phyloP scores from a whole-genome alignment of 2,888 invertebrate genomes.

The Cantharis nigra region DNA sequence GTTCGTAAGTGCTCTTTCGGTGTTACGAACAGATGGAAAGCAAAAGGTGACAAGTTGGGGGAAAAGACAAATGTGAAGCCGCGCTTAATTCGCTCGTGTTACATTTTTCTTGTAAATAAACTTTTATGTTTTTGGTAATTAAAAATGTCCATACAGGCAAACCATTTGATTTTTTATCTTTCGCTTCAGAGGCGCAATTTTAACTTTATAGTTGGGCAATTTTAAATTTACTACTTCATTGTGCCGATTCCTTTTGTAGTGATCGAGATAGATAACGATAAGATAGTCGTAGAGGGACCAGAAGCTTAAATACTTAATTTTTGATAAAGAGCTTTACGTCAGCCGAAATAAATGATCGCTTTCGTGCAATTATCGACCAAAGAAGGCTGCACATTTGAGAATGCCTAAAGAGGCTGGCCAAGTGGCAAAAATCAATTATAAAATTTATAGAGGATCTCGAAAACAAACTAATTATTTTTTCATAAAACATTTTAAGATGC shows the following conservation, averaged over 20 bases:
- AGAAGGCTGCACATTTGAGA: not conserved
- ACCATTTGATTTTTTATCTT: not conserved
- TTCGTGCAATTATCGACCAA: not conserved
- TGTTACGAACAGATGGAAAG: not conserved
- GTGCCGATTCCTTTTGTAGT: not conserved
- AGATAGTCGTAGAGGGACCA: not conserved
- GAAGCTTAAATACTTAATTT: not conserved
- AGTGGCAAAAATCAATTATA: not conserved
- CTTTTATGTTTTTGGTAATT: not conserved
- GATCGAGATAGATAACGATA: not conserved
- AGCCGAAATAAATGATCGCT: not conserved
- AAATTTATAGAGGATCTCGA: not conserved
- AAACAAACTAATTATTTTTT: not conserved
- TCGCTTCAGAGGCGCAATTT: not conserved
- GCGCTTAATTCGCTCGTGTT: not conserved
- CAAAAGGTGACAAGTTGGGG: not conserved
- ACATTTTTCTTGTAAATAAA: not conserved
- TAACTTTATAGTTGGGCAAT: not conserved
- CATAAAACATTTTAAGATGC: not conserved
- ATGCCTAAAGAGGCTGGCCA: not conserved
- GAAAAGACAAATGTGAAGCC: not conserved
- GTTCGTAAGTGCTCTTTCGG: not conserved
- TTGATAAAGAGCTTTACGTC: not conserved
- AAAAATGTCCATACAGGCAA: not conserved
- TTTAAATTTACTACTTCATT: not conserved